Conservation (phyloP, 2,113 vertebrate species). For the Archilochus colubris region DNA sequence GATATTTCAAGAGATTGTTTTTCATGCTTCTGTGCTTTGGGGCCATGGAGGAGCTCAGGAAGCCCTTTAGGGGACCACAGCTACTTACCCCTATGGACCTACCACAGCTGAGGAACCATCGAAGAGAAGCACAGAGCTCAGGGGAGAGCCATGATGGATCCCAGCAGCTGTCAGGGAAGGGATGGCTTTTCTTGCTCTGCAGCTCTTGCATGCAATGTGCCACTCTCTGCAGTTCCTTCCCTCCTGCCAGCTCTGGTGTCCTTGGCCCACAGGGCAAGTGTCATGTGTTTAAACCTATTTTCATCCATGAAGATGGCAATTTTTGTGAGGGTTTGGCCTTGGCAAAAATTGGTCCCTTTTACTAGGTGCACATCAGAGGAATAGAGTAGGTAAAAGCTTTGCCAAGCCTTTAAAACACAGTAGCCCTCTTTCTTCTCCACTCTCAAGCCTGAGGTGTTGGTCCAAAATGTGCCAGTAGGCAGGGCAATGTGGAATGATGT, state of each 20-base stretch:
- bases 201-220: neutral
- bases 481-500: neutral
- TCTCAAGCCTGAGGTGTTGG: neutral
- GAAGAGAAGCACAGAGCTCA: neutral
- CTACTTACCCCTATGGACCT: neutral
- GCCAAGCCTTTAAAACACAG: neutral
- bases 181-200: neutral
- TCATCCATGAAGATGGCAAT: neutral
- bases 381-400: neutral
- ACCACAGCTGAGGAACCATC: neutral
- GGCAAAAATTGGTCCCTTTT: neutral
- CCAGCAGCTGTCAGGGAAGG: neutral
- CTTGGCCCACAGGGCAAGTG: neutral
- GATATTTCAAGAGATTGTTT: constrained; percentile 23
- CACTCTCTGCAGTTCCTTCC: neutral
- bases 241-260: neutral
- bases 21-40: neutral
- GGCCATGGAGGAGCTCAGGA: neutral
- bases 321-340: neutral
- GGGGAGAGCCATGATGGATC: neutral
- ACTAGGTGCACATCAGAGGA: neutral
- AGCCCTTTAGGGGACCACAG: neutral
- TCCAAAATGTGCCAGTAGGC: no score
- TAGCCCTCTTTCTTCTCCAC: accelerated
- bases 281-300: neutral